A percentile compares a stretch with the other conserved stretches of the same genome.
These are phyloP conservation scores for Phymatocera aterrima DNA, from an alignment of 2,888 invertebrate species.

Conservation along the genomic window DNA sequence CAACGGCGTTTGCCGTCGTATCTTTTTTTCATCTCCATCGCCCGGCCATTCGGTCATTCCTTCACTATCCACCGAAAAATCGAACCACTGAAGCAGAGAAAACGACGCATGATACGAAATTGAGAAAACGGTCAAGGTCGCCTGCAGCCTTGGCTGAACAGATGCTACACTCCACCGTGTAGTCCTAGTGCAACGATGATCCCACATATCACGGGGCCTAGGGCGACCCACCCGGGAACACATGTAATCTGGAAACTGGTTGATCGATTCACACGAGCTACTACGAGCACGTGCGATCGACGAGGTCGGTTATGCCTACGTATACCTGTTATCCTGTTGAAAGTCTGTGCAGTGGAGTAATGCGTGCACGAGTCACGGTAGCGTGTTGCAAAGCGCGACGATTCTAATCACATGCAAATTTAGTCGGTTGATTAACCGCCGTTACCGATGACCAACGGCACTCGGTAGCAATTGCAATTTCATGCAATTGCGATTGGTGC, in stretches of 20 bases:
- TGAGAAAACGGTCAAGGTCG: not conserved
- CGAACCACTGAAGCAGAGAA: too few species aligned
- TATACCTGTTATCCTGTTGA: too few species aligned
- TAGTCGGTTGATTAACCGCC: not conserved
- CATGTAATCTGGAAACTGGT: conserved; percentile 31
- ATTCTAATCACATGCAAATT: conserved; percentile 20
- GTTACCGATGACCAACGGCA: not conserved
- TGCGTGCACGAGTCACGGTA: conserved; percentile 5
- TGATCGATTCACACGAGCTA: not conserved
- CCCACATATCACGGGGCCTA: not conserved
- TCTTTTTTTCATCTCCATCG: too few species aligned
- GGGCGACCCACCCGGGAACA: not conserved
- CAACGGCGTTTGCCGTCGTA: too few species aligned
- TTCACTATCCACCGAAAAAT: too few species aligned
- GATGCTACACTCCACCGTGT: not conserved
- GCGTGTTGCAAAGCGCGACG: not conserved
- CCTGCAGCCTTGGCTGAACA: too few species aligned
- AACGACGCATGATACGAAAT: too few species aligned
- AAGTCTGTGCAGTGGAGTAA: not conserved
- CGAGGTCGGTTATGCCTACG: too few species aligned
- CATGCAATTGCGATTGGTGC: not conserved
- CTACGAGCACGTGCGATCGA: conserved; percentile 7
- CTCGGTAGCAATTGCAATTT: not conserved
- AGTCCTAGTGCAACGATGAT: not conserved
- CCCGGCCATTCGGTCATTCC: too few species aligned